phyloP scores from a whole-genome alignment of 2,113 vertebrate species.

The Nematolebias whitei region DNA sequence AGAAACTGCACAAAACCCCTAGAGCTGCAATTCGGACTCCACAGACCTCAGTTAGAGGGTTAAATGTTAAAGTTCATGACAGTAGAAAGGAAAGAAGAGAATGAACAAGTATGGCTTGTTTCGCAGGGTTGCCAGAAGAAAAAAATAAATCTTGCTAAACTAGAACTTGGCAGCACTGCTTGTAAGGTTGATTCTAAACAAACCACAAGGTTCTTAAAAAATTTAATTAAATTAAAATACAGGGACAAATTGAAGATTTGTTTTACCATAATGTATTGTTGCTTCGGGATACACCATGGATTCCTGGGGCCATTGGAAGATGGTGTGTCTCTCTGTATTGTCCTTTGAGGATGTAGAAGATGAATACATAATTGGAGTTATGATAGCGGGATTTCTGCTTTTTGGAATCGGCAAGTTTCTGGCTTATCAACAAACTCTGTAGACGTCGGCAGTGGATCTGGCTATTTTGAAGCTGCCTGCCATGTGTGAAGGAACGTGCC shows the following conservation, averaged over 20 bases:
- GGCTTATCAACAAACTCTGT: too few relatives aligned
- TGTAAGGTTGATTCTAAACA: neutral
- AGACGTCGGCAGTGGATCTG: too few relatives aligned
- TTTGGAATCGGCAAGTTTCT: too few relatives aligned
- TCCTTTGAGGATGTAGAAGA: too few relatives aligned
- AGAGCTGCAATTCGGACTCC: neutral
- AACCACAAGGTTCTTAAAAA: too few relatives aligned
- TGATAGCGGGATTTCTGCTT: too few relatives aligned
- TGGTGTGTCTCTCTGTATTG: too few relatives aligned
- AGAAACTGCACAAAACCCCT: neutral
- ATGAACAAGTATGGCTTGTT: neutral
- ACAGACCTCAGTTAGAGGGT: neutral
- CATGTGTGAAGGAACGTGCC: too few relatives aligned
- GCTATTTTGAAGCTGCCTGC: too few relatives aligned
- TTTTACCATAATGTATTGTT: neutral
- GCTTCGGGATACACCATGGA: too few relatives aligned
- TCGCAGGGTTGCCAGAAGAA: neutral
- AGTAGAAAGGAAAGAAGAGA: neutral
- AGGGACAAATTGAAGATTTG: neutral
- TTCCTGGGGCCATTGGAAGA: too few relatives aligned
- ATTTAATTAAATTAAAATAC: neutral
- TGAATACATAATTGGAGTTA: too few relatives aligned
- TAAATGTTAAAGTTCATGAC: neutral
- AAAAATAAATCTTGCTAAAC: neutral
- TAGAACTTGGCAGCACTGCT: neutral